phyloP scores from a whole-genome alignment of 1,140 invertebrate genomes.

The Druon quercuslanigerum region DNA sequence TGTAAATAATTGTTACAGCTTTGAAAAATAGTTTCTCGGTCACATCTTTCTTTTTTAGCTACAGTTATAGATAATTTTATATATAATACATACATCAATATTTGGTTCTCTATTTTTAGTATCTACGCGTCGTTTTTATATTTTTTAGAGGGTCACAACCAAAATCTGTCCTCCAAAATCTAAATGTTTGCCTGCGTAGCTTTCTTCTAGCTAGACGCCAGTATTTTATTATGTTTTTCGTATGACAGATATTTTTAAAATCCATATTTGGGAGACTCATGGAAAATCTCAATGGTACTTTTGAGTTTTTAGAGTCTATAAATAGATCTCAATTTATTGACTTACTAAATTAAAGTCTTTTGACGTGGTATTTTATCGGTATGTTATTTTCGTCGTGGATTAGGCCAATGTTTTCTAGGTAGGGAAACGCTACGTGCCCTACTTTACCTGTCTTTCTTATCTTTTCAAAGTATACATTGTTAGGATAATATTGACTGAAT shows the following conservation, averaged over 20 bases:
- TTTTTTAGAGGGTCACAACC: not conserved
- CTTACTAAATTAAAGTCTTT: conserved; percentile 35
- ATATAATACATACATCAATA: too few species aligned
- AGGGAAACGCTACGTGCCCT: not conserved
- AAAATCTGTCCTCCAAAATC: not conserved
- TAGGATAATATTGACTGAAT: conserved; percentile 11
- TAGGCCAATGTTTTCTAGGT: not conserved
- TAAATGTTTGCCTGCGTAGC: not conserved
- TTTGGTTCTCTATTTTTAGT: too few species aligned
- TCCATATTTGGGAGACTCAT: not conserved
- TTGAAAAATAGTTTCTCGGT: too few species aligned
- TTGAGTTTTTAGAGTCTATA: not conserved
- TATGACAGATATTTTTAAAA: too few species aligned
- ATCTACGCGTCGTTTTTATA: too few species aligned
- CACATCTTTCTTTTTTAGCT: too few species aligned
- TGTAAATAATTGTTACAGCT: too few species aligned
- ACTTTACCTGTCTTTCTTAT: not conserved
- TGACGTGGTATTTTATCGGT: conserved; percentile 42
- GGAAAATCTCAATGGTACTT: not conserved
- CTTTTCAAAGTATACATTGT: conserved; percentile 4
- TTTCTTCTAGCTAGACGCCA: not conserved
- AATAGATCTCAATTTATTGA: conserved; percentile 21
- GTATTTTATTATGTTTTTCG: not conserved
- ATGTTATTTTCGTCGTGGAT: conserved; percentile 27
- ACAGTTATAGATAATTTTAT: too few species aligned